Evolutionary conservation across 2,113 vertebrate genomes (phyloP), one percentile per base, ranked within the genome.

Genomic region (Pavo muticus): DNA sequence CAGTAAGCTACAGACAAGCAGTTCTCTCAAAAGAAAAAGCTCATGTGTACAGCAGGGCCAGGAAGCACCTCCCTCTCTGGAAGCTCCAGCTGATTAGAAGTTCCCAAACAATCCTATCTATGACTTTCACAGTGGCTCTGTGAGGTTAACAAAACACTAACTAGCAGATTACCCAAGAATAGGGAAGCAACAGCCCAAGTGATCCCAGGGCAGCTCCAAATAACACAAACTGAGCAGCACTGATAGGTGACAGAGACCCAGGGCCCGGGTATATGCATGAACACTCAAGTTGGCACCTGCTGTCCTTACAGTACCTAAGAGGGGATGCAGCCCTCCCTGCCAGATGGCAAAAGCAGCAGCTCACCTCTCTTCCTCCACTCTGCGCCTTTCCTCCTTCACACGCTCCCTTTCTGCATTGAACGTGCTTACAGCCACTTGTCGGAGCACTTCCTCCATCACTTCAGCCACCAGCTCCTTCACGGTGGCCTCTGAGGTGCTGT

Each of bases 301-400:
- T 67, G 18, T 15, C 9, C 2, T 67, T 39, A 23, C 0, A 0
- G 3, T 27, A 18, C 47, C 25, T 2, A 21, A 8, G 24, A 5
- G 15, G 15, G 11, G 27, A 30, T 2, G 8, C n/a, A 85, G n/a
- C 48, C 54, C 74, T 73, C 5, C 12, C 39, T 40, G 37, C 13
- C 35, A 60, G 14, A 24, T 19, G n/a, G 44, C 30, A 44, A 63
- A 52, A 39, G 35, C 54, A 44, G 39, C 2, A 2, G 63, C 86
- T 92, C 60, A 98, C 99, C 99, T 98, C 85, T 98, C 97, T 91
- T 99, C 98, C 93, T 99, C 98, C 11, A 98, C 97, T 88, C 77
- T 98, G 56, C 97, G 98, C 72, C 95, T 98, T 65, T 99, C 98
- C 79, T 98, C 98, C 25, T 97, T 97, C 7, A 98, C 93, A 3